These are phyloP conservation scores for Tadarida brasiliensis DNA, from an alignment of 2,797 vertebrate species.

Conservation along the genomic window DNA sequence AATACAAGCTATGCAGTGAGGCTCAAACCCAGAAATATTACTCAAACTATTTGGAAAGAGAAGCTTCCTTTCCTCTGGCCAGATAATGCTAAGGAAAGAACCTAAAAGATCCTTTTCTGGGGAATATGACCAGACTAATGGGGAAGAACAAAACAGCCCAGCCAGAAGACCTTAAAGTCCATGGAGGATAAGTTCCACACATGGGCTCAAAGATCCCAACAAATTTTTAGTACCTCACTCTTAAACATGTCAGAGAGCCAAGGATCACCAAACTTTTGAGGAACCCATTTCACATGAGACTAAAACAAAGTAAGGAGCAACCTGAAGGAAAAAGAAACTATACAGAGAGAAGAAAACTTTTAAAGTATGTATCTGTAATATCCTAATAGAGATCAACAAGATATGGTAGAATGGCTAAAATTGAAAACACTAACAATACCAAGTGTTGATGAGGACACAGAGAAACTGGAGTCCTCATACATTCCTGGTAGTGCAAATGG, in stretches of 20 bases:
- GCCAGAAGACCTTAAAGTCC: background rate
- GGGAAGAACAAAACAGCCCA: background rate
- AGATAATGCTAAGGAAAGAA: background rate
- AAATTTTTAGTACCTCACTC: background rate
- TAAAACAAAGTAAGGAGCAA: background rate
- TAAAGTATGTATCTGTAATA: background rate
- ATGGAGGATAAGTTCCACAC: background rate
- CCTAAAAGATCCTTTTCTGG: background rate
- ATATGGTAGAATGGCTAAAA: background rate
- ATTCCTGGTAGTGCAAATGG: background rate
- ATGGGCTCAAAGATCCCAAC: background rate
- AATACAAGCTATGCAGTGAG: background rate
- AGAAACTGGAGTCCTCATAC: background rate
- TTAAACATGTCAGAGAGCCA: background rate
- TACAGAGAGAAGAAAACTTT: background rate
- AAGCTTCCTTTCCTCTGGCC: background rate
- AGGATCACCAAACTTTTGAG: background rate
- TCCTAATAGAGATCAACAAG: background rate
- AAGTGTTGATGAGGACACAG: background rate
- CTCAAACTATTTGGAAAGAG: slow-evolving; percentile 13
- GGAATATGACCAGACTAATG: background rate
- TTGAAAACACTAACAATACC: background rate
- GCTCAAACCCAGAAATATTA: background rate
- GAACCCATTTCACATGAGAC: background rate
- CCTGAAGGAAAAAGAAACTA: background rate